These are phyloP conservation scores for Nesidiocoris tenuis DNA, from an alignment of 2,888 invertebrate species.

Conservation along the genomic window DNA sequence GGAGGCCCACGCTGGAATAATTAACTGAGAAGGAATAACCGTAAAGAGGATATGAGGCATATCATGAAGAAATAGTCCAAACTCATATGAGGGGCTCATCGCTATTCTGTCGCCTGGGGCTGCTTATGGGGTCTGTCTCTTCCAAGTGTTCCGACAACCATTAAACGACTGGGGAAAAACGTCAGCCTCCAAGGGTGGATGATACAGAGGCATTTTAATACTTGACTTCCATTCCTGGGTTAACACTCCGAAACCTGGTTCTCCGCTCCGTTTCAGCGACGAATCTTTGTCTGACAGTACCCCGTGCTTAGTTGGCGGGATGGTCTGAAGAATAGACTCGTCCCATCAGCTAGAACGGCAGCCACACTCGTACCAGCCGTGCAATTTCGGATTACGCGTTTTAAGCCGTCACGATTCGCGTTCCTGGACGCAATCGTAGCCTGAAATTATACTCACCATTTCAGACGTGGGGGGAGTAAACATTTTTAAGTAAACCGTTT, in stretches of 20 bases:
- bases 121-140: slow-evolving; percentile 38
- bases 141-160: slow-evolving; percentile 44
- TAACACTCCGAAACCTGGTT: slow-evolving; percentile 50
- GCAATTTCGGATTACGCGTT: background rate
- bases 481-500: no score
- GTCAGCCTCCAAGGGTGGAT: slow-evolving; percentile 28
- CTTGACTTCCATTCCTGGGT: slow-evolving; percentile 40
- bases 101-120: background rate
- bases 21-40: slow-evolving; percentile 45
- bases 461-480: no score
- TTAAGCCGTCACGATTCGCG: no score
- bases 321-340: no score
- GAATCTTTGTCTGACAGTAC: no score
- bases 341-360: background rate
- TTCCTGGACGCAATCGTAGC: no score
- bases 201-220: slow-evolving; percentile 40
- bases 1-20: slow-evolving; percentile 42
- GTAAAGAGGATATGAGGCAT: slow-evolving; percentile 46
- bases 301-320: no score
- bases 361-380: background rate
- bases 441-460: no score
- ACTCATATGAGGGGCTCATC: slow-evolving; percentile 30
- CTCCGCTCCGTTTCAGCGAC: slow-evolving; percentile 17
- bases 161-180: slow-evolving; percentile 36
- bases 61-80: slow-evolving; percentile 46